Percentiles rank a stretch among this genome's conserved stretches.
These are phyloP conservation scores for Typhlichthys eigenmanni DNA, from an alignment of 2,797 vertebrate species.

Conservation along the genomic window DNA sequence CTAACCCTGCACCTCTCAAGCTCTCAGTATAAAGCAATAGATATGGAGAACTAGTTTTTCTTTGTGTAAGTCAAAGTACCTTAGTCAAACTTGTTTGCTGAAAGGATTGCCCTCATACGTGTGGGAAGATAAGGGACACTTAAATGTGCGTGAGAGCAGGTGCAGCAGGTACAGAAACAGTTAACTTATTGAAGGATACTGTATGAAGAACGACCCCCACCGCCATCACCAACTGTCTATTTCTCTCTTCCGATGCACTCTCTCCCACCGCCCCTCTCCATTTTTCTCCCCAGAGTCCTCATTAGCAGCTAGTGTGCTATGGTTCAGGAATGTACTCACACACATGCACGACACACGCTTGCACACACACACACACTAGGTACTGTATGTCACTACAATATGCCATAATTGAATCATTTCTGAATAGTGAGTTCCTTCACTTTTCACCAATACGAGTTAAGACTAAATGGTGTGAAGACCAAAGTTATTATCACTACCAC, in stretches of 20 bases:
- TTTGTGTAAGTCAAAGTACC: conserved; percentile 5
- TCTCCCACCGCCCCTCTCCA: conserved; percentile 4
- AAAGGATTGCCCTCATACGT: conserved; percentile 2
- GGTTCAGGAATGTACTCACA: conserved; percentile 58
- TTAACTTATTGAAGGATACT: conserved; percentile 28
- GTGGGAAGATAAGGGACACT: background rate
- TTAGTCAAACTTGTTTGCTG: conserved; percentile 20
- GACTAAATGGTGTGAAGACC: conserved; percentile 3
- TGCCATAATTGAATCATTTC: conserved; percentile 48
- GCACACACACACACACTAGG: conserved; percentile 4
- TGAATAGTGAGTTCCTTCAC: conserved; percentile 14
- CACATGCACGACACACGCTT: conserved; percentile 24
- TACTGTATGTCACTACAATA: conserved; percentile 30
- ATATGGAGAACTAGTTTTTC: conserved; percentile 39
- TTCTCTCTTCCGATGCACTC: background rate
- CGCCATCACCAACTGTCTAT: conserved; percentile 1
- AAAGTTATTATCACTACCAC: conserved; percentile 6
- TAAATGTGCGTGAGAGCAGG: background rate
- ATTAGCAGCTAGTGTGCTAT: conserved; percentile 62
- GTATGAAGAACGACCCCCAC: too few species aligned
- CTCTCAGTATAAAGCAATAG: conserved; percentile 2
- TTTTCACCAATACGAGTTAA: conserved; percentile 12
- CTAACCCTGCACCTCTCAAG: conserved; percentile 30
- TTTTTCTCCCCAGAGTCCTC: conserved; percentile 67
- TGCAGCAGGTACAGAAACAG: background rate